Conservation (phyloP, 1,140 invertebrate species). For the Brachionus paranguensis region DNA sequence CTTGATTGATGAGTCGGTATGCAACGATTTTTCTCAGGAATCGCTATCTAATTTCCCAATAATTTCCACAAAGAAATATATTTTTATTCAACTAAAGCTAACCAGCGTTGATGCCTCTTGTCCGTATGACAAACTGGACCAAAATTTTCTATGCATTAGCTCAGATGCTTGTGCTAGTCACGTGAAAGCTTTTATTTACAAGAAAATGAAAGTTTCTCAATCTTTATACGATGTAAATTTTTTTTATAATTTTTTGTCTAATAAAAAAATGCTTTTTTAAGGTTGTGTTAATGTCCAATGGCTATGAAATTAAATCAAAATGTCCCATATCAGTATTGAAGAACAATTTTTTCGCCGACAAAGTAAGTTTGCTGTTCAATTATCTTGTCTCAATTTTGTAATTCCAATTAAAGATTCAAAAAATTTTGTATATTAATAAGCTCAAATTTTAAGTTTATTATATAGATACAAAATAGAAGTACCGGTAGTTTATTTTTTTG, state of each 20-base stretch:
- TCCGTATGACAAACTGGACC: not conserved
- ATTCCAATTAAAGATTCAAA: too few relatives aligned
- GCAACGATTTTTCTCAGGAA: not conserved
- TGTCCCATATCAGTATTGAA: constrained; percentile 3
- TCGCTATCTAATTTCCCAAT: not conserved
- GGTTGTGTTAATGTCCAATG: constrained; percentile 24
- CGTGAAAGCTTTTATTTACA: not conserved
- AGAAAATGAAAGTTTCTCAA: not conserved
- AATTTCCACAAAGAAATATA: not conserved
- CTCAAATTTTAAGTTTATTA: too few relatives aligned
- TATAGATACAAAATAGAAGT: too few relatives aligned
- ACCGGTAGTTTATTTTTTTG: too few relatives aligned
- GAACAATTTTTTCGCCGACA: constrained; percentile 8
- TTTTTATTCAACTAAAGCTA: not conserved
- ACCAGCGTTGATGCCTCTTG: not conserved
- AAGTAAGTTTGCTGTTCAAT: not conserved
- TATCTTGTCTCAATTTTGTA: not conserved
- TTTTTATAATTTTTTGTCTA: not conserved
- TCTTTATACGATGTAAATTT: constrained; percentile 2
- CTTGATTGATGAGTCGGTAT: not conserved
- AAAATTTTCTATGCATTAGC: not conserved
- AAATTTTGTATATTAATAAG: too few relatives aligned
- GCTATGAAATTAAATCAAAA: constrained; percentile 28
- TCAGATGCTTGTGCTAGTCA: constrained; percentile 18
- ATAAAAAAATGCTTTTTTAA: not conserved